Evolutionary conservation across 1,140 invertebrate species (phyloP), one percentile per base, ranked within the genome.

Genomic region (Euura saliciscinereae): DNA sequence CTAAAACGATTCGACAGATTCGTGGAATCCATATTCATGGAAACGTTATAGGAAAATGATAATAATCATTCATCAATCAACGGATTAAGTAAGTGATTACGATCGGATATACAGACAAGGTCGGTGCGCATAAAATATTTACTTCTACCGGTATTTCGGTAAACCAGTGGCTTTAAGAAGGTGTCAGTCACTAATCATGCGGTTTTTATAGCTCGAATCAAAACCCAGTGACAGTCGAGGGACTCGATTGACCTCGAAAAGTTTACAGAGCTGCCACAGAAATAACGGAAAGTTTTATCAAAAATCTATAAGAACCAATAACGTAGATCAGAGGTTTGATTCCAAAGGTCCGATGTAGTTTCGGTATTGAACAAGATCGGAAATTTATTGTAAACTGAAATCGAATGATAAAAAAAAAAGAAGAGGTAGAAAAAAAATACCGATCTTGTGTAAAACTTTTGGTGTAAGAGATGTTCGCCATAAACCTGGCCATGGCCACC

Each of bases 301-400:
- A 28, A 28, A 28, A 28, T 28, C 28, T 28, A 28, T 28, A 28
- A 1, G 28, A 28, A 28, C 28, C 28, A 28, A 28, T 28, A 28
- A 28, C 28, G 28, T 28, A 28, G 28, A 28, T 59, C 4, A 28
- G 45, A n/a, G 69, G 65, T 46, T n/a, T 42, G n/a, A 70, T 43
- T 3, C 43, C 44, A 59, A 70, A 8, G 42, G 44, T 46, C n/a
- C 65, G 28, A 42, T 11, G 69, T 46, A 42, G 11, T 43, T 43
- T 43, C 43, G 45, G 69, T 3, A 11, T 42, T 43, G 44, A 69
- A 45, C 46, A 45, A 44, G n/a, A 70, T 70, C 13, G 45, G 42
- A 70, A 11, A 42, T 46, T 64, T 42, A 77, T 78, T 79, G 72
- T 70, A 44, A 66, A 75, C 76, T 72, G 59, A 72, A 44, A 28